phyloP scores from a whole-genome alignment of 1,140 invertebrate species.

The Magallana gigas region DNA sequence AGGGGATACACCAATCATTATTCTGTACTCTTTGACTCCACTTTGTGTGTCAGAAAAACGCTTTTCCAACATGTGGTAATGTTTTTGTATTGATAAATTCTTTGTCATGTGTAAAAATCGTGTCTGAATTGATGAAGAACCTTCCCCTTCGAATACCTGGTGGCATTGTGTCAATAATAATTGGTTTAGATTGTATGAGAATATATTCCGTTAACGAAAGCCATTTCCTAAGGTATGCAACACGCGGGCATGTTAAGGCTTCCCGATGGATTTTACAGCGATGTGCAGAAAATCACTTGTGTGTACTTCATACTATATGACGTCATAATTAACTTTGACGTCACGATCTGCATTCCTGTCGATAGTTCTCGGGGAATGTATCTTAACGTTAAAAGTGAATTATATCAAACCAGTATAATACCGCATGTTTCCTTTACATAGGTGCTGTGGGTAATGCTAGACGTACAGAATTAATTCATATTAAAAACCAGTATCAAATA shows the following conservation, averaged over 20 bases:
- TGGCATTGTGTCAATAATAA: conserved; percentile 55
- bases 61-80: conserved; percentile 60
- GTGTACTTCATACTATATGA: too few relatives aligned
- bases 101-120: conserved; percentile 49
- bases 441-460: too few relatives aligned
- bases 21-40: conserved; percentile 46
- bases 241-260: background rate
- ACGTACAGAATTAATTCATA: too few relatives aligned
- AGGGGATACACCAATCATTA: conserved; percentile 59
- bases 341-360: too few relatives aligned
- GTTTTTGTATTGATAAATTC: conserved; percentile 46
- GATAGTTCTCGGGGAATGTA: too few relatives aligned
- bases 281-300: too few relatives aligned
- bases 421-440: too few relatives aligned
- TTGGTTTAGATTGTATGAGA: conserved; percentile 51
- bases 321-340: too few relatives aligned
- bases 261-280: too few relatives aligned
- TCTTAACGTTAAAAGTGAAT: too few relatives aligned
- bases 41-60: conserved; percentile 61
- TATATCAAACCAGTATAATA: too few relatives aligned
- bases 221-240: conserved; percentile 61
- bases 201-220: conserved; percentile 30
- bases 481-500: too few relatives aligned
- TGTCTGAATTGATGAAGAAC: conserved; percentile 51
- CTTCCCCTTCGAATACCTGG: conserved; percentile 53